Evolutionary conservation across 2,888 invertebrate species (phyloP), one percentile per base, ranked within the genome.

Genomic region (Sepiola atlantica): DNA sequence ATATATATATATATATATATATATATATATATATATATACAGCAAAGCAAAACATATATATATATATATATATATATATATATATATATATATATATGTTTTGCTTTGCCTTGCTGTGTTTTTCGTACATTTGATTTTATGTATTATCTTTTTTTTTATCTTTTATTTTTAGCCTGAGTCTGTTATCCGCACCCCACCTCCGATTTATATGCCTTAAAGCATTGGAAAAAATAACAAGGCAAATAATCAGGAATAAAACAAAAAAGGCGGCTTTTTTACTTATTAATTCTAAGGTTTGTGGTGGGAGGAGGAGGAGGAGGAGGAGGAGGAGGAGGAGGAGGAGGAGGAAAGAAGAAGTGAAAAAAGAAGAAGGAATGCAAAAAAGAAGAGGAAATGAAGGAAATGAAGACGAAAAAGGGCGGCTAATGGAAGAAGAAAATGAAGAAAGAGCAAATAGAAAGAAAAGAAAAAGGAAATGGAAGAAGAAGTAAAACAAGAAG

Each of bases 391-490:
- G 8, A 45, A 45, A 2, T 45, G 8, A 45, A 8, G 45, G n/a
- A n/a, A n/a, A 45, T 2, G 45, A 45, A 6, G 6, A 57, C 6
- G 20, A 57, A 21, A 21, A 20, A 21, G 45, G 32, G 45, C 2
- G 10, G 14, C 16, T 3, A n/a, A 77, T 1, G 12, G 4, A 4
- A 0, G 1, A 12, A 0, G n/a, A n/a, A 77, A 32, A n/a, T n/a
- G 21, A 12, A 77, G 16, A 16, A 32, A n/a, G n/a, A 77, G 20
- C 4, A 57, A 18, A 24, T 24, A 21, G 3, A 24, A 45, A 8
- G 8, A 45, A 45, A 45, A 45, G 45, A 2, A 45, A 45, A 77
- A 8, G n/a, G n/a, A 16, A n/a, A n/a, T 0, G 12, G 18, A 4
- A 3, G 1, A 12, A 0, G 32, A 32, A n/a, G 32, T 10, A 12